Evolutionary conservation across 1,140 invertebrate species (phyloP).

Genomic region (Prorops nasuta): DNA sequence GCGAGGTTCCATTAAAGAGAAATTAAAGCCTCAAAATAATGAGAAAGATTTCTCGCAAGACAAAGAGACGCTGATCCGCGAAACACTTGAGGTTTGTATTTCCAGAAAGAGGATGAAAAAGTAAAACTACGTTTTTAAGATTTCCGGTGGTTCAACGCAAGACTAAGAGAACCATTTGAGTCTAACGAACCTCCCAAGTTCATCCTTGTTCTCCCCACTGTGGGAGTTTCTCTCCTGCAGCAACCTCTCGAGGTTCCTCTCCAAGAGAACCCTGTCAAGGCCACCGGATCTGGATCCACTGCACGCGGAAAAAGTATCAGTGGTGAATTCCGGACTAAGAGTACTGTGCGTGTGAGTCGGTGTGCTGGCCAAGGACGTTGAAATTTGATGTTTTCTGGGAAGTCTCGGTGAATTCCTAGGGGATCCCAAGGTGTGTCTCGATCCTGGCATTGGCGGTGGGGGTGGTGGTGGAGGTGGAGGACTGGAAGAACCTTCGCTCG

Average conservation of each 20-base stretch:
- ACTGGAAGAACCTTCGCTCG: slow-evolving; percentile 46
- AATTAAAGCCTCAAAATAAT: too few species aligned
- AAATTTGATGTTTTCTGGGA: slow-evolving; percentile 47
- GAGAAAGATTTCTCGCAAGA: too few species aligned
- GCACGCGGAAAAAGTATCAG: slow-evolving; percentile 16
- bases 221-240: slow-evolving; percentile 50
- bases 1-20: too few species aligned
- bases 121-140: too few species aligned
- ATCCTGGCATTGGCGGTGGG: slow-evolving; percentile 30
- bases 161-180: too few species aligned
- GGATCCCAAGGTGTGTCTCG: slow-evolving; percentile 42
- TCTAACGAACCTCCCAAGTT: slow-evolving; percentile 49
- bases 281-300: slow-evolving; percentile 46
- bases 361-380: slow-evolving; percentile 45
- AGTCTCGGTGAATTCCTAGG: slow-evolving; percentile 47
- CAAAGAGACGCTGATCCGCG: too few species aligned
- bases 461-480: slow-evolving; percentile 47
- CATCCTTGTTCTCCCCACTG: slow-evolving; percentile 37
- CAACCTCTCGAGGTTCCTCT: slow-evolving; percentile 62
- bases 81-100: too few species aligned
- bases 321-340: slow-evolving; percentile 21
- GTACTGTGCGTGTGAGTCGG: slow-evolving; percentile 39
- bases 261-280: slow-evolving; percentile 62
- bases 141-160: too few species aligned
- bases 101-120: too few species aligned